A percentile compares a stretch with the other conserved stretches of the same genome.
These are phyloP conservation scores for Corythornis madagascariensis DNA, from an alignment of 2,113 vertebrate species.

Conservation along the genomic window DNA sequence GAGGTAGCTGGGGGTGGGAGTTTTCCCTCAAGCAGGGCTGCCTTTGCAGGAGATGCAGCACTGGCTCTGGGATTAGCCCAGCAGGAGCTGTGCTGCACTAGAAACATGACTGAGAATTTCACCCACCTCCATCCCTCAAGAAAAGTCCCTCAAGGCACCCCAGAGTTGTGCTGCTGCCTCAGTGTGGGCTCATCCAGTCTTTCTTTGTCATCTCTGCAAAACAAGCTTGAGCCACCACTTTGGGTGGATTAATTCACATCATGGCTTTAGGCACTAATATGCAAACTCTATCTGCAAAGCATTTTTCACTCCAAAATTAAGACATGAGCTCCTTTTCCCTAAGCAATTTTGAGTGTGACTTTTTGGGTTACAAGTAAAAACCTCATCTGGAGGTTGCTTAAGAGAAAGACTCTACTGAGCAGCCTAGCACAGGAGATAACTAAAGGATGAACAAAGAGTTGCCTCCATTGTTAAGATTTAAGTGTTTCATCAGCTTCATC, in stretches of 20 bases:
- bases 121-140: not conserved
- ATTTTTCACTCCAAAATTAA: not conserved
- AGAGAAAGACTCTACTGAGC: not conserved
- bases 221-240: not conserved
- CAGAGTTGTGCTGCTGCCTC: not conserved
- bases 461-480: not conserved
- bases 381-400: not conserved
- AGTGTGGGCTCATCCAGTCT: not conserved
- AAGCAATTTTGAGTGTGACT: not conserved
- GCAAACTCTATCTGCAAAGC: not conserved
- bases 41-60: not conserved
- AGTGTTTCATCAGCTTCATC: not conserved
- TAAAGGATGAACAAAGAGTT: not conserved
- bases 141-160: not conserved
- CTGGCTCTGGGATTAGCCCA: not conserved
- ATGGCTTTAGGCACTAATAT: not conserved
- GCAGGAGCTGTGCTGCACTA: not conserved
- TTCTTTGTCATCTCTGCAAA: not conserved
- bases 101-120: not conserved
- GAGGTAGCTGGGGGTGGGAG: not conserved
- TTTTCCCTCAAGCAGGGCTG: not conserved
- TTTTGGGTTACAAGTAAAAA: not conserved
- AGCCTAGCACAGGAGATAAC: not conserved
- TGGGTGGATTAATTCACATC: not conserved
- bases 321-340: not conserved